Base-by-base conservation (phyloP, 2,888 invertebrate genomes). In the Sarcophaga caerulescens region DNA sequence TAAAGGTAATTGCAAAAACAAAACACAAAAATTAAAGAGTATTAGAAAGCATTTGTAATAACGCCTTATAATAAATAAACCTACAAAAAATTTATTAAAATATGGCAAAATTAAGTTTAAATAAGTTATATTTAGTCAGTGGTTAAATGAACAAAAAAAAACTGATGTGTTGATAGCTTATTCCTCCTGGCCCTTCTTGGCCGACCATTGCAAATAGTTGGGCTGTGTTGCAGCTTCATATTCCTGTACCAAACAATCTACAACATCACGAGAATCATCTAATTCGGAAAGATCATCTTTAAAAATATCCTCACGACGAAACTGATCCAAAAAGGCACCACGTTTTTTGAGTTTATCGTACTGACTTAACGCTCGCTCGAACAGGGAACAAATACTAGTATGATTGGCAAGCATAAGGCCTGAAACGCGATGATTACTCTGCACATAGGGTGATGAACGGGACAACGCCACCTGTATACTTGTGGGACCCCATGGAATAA, bases 361-460 rank as follows among this genome's bases (percentile, higher is more conserved):
- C 92, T 99, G 99, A 88, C 95, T 95, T 44, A 99, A 93, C 19
- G 98, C 98, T 88, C 98, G 95, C 92, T 98, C 98, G 93, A 99
- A 99, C 63, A 99, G 94, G 75, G 98, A 97, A 88, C 97, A 97
- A 91, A 99, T 99, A 92, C 98, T 98, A 8, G 99, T 99, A 93
- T 99, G 99, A 94, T 99, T 99, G 88, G 99, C 99, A 89, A 99
- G 94, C 97, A 99, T 97, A 69, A 99, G 95, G 3, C 99, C 99
- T 25, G 99, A 99, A 4, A 99, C 99, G 89, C 99, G 95, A 93
- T 99, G 98, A 68, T 97, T 96, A 85, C 98, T 97, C 92, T 97
- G 97, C 85, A 99, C 97, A 92, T 99, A 99, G 0, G 99, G 99
- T 21, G 99, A 99, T 92, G 98, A 98, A 70, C 98, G 95, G 0